Base-by-base conservation (phyloP, 2,113 vertebrate species). In the Trogon melanurus region DNA sequence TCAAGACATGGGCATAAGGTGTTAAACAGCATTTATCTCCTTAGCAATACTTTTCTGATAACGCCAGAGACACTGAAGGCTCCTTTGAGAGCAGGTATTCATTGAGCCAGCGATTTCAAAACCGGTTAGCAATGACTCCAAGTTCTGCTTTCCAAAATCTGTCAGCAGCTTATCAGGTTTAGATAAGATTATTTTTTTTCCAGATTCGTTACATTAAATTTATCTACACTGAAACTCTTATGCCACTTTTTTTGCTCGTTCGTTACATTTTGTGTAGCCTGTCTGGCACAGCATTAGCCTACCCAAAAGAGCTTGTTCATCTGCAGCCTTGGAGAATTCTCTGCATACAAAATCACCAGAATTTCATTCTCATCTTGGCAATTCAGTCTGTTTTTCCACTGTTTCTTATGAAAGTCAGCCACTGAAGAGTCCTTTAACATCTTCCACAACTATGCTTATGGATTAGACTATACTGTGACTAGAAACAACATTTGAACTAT, bases 101-200 rank as follows among this genome's bases (percentile, higher is more conserved):
- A 80, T 60, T 64, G 76, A 95, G 85, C 51, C 84, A 87, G 80
- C 6, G 0, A 87, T 74, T 84, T 79, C 56, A 86, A 53, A 45
- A 78, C 38, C 54, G 57, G 62, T 73, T 80, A 83, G 67, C 69
- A 89, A 34, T 16, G 36, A 62, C 64, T 95, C 25, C 22, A 54
- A 92, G 47, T 74, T 87, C 51, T 91, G 64, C 69, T 89, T 58
- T 95, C 65, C 65, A 44, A 91, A 87, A 92, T 91, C 95, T 92
- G 80, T 36, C 91, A 82, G 22, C 32, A 60, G 90, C 57, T 82
- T 95, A 88, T 36, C 65, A 66, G 69, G 12, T 80, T 76, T 50
- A 79, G 73, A 25, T 92, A 83, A 87, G 73, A 66, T 64, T 54
- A 36, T 41, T 41, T 18, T 47, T 84, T 48, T 30, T 45, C 47